Evolutionary conservation across 2,888 invertebrate genomes (phyloP), one percentile per base, ranked within the genome.

Genomic region (Xestia sexstrigata): DNA sequence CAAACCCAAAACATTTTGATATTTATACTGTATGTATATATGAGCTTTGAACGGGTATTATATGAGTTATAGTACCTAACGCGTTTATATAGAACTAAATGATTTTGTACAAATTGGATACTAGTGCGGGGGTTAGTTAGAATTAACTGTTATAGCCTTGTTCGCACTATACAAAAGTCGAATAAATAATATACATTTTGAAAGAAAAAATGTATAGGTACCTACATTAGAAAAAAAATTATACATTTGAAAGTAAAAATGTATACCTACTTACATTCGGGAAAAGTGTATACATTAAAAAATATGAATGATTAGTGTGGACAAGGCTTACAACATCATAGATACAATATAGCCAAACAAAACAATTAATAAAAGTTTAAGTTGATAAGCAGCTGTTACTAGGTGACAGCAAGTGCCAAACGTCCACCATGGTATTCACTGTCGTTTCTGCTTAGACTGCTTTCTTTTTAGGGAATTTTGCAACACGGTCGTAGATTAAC

Each of bases 41-140:
- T 88, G 90, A 91, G 91, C 92, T 91, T 91, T 90, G 89, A 88
- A 91, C 89, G 90, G 90, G 89, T 91, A 90, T 85, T 91, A 90
- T 85, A 79, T 89, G 80, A 86, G 78, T 85, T 85, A 74, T 80
- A 84, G 78, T 75, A 81, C 58, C 73, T 82, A 77, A 75, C 42
- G 74, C 75, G 77, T 78, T 73, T 73, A 49, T 70, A 74, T 74
- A 79, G 63, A 79, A 70, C 15, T 20, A 62, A 70, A 76, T 84
- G 20, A 79, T 79, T 79, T 83, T 80, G 39, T 83, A 79, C 71
- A 71, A 79, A 70, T 60, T 73, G 65, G 17, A 70, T 42, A 39
- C 26, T 67, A 80, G 69, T 78, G 82, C 78, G 78, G 66, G 81
- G 45, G 13, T 80, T 80, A 76, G 65, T 83, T 80, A 80, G 70